Percentiles rank a stretch among this genome's conserved stretches.
phyloP scores from a whole-genome alignment of 2,113 vertebrate species.

The Anguilla rostrata region DNA sequence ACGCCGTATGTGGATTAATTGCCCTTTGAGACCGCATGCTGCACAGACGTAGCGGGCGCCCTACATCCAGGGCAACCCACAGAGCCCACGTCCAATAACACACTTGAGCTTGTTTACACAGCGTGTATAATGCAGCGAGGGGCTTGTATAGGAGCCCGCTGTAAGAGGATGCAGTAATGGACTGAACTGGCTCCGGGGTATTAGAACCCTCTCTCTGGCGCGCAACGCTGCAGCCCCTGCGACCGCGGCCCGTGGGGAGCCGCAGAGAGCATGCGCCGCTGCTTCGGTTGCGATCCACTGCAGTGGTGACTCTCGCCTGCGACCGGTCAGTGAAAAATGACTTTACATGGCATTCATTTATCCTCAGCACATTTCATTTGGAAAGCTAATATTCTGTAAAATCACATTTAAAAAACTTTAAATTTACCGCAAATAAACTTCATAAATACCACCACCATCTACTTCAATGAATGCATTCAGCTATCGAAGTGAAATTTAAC shows the following conservation, averaged over 20 bases:
- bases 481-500: too few relatives aligned
- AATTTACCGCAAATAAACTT: too few relatives aligned
- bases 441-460: too few relatives aligned
- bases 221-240: too few relatives aligned
- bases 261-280: neutral
- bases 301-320: neutral
- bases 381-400: too few relatives aligned
- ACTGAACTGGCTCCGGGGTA: neutral
- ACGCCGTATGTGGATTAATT: neutral
- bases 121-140: neutral
- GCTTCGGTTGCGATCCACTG: neutral
- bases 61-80: conserved; percentile 15
- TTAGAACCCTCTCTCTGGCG: too few relatives aligned
- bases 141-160: neutral
- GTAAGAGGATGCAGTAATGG: neutral
- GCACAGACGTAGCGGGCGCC: neutral
- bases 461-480: too few relatives aligned
- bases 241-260: conserved; percentile 7
- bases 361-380: neutral
- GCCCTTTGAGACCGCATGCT: neutral
- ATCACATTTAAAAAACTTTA: too few relatives aligned
- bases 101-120: neutral
- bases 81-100: conserved; percentile 10
- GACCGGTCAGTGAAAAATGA: neutral
- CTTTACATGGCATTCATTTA: neutral